phyloP scores from a whole-genome alignment of 2,113 vertebrate genomes.

The Tyto alba region DNA sequence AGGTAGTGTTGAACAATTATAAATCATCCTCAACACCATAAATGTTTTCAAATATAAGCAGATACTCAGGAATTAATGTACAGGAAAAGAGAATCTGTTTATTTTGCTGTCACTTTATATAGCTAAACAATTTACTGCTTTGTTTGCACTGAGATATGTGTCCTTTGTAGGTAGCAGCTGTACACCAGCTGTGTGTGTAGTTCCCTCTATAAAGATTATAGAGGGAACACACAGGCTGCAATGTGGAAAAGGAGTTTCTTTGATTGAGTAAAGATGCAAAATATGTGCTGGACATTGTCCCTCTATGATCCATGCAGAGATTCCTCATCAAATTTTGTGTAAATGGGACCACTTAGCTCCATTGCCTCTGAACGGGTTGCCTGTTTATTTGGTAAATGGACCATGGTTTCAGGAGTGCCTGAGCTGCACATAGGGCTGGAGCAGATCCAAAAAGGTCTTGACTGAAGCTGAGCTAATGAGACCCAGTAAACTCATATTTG shows the following conservation, averaged over 20 bases:
- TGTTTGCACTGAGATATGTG: not conserved
- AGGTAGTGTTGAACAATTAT: not conserved
- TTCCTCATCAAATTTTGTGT: not conserved
- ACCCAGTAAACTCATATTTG: not conserved
- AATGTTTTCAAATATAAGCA: not conserved
- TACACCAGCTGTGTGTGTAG: not conserved
- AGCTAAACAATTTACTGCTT: not conserved
- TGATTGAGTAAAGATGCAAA: not conserved
- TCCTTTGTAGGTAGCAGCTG: not conserved
- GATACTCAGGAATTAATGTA: not conserved
- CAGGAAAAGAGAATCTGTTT: not conserved
- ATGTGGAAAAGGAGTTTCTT: not conserved
- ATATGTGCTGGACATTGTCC: not conserved
- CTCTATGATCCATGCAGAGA: not conserved
- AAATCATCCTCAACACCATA: not conserved
- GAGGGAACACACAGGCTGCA: not conserved
- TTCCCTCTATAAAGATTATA: not conserved
- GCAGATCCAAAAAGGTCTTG: not conserved
- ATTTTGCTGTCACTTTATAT: not conserved
- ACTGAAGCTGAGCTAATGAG: not conserved
- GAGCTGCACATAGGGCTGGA: not conserved
- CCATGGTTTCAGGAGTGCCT: not conserved
- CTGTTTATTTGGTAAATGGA: not conserved
- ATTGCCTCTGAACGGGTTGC: not conserved
- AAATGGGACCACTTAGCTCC: not conserved